These are phyloP conservation scores for Nematolebias whitei DNA, from an alignment of 2,113 vertebrate genomes.

Conservation along the genomic window DNA sequence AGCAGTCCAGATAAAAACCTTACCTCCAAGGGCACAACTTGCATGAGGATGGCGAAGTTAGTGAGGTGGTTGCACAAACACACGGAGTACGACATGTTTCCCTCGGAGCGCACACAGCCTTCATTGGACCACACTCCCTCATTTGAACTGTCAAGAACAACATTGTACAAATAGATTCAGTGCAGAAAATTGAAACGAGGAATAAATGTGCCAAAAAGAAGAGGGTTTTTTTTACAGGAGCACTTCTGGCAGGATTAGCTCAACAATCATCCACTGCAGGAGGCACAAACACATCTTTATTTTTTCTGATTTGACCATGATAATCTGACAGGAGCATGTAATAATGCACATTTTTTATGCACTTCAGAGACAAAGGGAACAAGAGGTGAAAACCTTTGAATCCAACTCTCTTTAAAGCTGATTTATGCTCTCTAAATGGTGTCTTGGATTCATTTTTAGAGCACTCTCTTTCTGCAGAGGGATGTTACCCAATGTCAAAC, in stretches of 20 bases:
- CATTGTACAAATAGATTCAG: background rate
- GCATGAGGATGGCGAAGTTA: constrained; percentile 98
- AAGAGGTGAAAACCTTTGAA: constrained; percentile 39
- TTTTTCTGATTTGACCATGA: constrained; percentile 15
- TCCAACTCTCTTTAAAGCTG: constrained; percentile 55
- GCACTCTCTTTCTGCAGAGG: constrained; percentile 23
- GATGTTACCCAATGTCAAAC: constrained; percentile 37
- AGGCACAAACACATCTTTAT: constrained; percentile 11
- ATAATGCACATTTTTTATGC: constrained; percentile 58
- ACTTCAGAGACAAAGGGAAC: constrained; percentile 38
- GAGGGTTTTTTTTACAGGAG: constrained; percentile 1
- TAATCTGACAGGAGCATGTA: constrained; percentile 40
- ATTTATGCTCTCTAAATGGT: constrained; percentile 56
- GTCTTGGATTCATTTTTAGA: constrained; percentile 49
- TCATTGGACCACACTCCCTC: constrained; percentile 88
- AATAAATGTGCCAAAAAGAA: background rate
- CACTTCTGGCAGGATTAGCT: constrained; percentile 28
- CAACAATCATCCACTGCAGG: constrained; percentile 23
- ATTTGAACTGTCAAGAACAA: constrained; percentile 77
- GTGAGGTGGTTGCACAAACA: constrained; percentile 96
- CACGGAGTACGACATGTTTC: constrained; percentile 87
- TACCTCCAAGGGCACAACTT: constrained; percentile 95
- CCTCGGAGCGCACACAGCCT: constrained; percentile 85
- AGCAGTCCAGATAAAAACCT: constrained; percentile 38
- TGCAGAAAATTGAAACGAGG: background rate